Evolutionary conservation across 2,113 vertebrate species (phyloP).

Genomic region (Dasypus novemcinctus): DNA sequence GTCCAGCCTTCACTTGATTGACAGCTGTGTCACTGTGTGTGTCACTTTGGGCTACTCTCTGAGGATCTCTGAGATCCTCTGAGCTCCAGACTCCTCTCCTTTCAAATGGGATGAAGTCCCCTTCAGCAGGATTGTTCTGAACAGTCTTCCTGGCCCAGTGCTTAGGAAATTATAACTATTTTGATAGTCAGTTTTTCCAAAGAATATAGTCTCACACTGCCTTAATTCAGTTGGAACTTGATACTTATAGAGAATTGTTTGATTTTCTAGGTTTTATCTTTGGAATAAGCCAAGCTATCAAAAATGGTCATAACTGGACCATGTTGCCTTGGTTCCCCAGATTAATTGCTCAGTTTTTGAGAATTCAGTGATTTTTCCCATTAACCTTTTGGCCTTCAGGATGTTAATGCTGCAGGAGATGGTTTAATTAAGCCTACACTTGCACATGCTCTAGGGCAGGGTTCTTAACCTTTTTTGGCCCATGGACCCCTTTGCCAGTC

Average conservation of each 20-base stretch:
- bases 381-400: background rate
- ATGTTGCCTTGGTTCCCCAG: background rate
- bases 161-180: background rate
- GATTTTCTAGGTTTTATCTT: conserved; percentile 9
- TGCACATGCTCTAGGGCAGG: background rate
- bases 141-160: background rate
- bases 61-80: background rate
- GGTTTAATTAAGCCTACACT: background rate
- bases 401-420: background rate
- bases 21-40: background rate
- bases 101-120: background rate
- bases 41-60: fast-evolving
- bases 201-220: background rate
- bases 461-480: too few species aligned
- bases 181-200: background rate
- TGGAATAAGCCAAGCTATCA: background rate
- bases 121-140: background rate
- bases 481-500: too few species aligned
- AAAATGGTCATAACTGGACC: background rate
- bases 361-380: background rate
- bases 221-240: background rate
- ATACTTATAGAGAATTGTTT: background rate
- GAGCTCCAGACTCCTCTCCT: background rate
- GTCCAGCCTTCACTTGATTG: background rate
- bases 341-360: background rate